These are phyloP conservation scores for Tapirus indicus DNA, from an alignment of 2,797 vertebrate species.

Conservation along the genomic window DNA sequence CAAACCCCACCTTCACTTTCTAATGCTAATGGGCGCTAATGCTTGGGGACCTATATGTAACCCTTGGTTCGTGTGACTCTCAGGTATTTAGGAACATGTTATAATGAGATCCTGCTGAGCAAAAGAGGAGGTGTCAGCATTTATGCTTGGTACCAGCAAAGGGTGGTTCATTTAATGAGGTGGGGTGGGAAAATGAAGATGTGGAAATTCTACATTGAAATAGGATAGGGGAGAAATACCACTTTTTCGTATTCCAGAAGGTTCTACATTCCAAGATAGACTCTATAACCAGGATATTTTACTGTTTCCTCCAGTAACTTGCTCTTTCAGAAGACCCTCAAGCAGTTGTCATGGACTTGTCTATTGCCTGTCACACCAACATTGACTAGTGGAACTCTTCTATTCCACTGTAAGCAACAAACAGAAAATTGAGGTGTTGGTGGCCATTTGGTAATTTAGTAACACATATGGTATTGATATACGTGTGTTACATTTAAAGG, in stretches of 20 bases:
- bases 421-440: neutral
- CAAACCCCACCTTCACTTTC: neutral
- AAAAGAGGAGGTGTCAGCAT: neutral
- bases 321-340: neutral
- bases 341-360: neutral
- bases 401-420: neutral
- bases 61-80: neutral
- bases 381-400: neutral
- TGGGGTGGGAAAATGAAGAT: neutral
- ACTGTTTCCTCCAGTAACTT: neutral
- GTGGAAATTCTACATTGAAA: neutral
- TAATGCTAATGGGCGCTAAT: neutral
- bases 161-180: neutral
- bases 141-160: neutral
- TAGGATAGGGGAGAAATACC: neutral
- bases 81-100: neutral
- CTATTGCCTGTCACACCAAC: neutral
- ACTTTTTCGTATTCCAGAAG: neutral
- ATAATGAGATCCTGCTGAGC: constrained; percentile 27
- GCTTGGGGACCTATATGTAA: neutral
- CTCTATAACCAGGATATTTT: neutral
- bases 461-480: neutral
- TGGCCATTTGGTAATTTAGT: neutral
- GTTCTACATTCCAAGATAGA: neutral
- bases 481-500: neutral